Evolutionary conservation across 1,140 invertebrate species (phyloP).

Genomic region (Rhopalosiphum maidis): DNA sequence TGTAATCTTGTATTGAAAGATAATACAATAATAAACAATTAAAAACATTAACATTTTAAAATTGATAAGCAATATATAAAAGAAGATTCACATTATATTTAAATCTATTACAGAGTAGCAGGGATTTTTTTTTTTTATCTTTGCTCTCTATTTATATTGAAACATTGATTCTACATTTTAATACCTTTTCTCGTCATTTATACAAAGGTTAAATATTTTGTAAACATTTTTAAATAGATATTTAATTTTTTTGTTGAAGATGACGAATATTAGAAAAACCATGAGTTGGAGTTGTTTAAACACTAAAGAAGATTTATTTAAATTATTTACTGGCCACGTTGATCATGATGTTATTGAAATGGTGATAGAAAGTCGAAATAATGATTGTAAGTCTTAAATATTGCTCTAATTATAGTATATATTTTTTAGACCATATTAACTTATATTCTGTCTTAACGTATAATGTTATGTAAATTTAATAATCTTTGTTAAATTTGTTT

Average conservation of each 20-base stretch:
- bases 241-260: background rate
- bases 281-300: conserved; percentile 16
- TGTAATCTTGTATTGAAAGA: background rate
- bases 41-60: background rate
- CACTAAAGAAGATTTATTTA: conserved; percentile 14
- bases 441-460: background rate
- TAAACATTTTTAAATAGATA: background rate
- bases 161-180: background rate
- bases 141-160: background rate
- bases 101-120: too few relatives aligned
- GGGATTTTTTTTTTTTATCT: too few relatives aligned
- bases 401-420: background rate
- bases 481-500: background rate
- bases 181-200: background rate
- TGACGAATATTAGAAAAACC: background rate
- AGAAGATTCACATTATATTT: background rate
- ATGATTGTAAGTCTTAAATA: conserved; percentile 55
- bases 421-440: background rate
- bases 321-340: conserved; percentile 43
- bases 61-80: background rate
- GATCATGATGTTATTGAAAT: conserved; percentile 51
- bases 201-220: background rate
- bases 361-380: conserved; percentile 43
- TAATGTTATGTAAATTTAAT: background rate
- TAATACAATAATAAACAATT: background rate